These are phyloP conservation scores for Rhyzopertha dominica DNA, from an alignment of 1,140 invertebrate species.

Conservation along the genomic window DNA sequence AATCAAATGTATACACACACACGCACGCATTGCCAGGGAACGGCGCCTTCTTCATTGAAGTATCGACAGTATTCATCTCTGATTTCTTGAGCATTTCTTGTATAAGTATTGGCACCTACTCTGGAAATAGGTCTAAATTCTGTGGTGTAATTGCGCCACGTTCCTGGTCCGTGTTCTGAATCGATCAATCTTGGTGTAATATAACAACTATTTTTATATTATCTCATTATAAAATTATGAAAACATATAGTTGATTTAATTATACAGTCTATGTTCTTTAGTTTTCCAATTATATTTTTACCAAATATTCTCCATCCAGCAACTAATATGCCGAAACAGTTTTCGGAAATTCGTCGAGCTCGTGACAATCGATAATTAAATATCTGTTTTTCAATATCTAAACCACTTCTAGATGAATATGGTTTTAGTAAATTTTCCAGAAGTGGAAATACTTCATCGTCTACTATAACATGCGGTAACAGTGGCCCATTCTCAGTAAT, in stretches of 20 bases:
- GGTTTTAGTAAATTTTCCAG: conserved; percentile 44
- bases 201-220: too few species aligned
- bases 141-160: too few species aligned
- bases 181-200: too few species aligned
- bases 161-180: too few species aligned
- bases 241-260: conserved; percentile 2
- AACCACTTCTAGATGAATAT: conserved; percentile 35
- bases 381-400: conserved; percentile 36
- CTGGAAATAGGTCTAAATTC: too few species aligned
- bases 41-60: too few species aligned
- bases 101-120: too few species aligned
- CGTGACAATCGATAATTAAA: conserved; percentile 48
- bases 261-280: conserved; percentile 18
- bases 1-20: too few species aligned
- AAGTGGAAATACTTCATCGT: conserved; percentile 49
- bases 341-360: conserved; percentile 42
- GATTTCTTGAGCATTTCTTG: too few species aligned
- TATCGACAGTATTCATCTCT: too few species aligned
- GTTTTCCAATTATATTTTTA: conserved; percentile 12
- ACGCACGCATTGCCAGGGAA: too few species aligned
- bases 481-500: background rate
- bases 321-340: conserved; percentile 45
- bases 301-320: conserved; percentile 14
- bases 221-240: conserved; percentile 10
- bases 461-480: conserved; percentile 25